These are phyloP conservation scores for Cydia splendana DNA, from an alignment of 1,140 invertebrate species.

Conservation along the genomic window DNA sequence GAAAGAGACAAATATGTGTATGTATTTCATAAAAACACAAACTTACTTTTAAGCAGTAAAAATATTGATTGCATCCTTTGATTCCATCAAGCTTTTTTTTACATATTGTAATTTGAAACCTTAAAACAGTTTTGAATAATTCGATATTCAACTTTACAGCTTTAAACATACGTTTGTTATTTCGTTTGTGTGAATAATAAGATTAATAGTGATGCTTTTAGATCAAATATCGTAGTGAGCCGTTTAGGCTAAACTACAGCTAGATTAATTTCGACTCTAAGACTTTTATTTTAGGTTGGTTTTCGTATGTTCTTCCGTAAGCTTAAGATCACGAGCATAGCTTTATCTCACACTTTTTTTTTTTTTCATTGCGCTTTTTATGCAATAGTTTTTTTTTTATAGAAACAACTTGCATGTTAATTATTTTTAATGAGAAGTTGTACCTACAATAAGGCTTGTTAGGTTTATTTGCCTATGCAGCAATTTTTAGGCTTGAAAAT, in stretches of 20 bases:
- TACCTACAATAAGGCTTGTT: not conserved
- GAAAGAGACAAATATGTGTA: too few relatives aligned
- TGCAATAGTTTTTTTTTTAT: too few relatives aligned
- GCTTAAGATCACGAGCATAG: not conserved
- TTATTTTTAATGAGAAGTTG: too few relatives aligned
- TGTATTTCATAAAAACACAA: too few relatives aligned
- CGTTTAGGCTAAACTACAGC: not conserved
- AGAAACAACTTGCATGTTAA: too few relatives aligned
- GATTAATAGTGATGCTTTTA: not conserved
- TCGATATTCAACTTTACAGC: not conserved
- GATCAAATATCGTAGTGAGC: conserved; percentile 3
- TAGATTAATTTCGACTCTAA: conserved; percentile 8
- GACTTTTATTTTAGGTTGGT: not conserved
- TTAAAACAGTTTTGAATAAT: not conserved
- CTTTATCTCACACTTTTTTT: not conserved
- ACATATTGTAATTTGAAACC: not conserved
- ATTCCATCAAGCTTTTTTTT: not conserved
- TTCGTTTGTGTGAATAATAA: conserved; percentile 9
- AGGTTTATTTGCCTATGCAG: not conserved
- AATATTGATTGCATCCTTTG: too few relatives aligned
- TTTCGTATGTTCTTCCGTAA: conserved; percentile 10
- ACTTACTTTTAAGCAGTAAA: too few relatives aligned
- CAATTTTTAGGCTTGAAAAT: not conserved
- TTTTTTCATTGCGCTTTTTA: not conserved
- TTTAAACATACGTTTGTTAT: not conserved